These are phyloP conservation scores for Chesias legatella DNA, from an alignment of 2,888 invertebrate genomes.

Conservation along the genomic window DNA sequence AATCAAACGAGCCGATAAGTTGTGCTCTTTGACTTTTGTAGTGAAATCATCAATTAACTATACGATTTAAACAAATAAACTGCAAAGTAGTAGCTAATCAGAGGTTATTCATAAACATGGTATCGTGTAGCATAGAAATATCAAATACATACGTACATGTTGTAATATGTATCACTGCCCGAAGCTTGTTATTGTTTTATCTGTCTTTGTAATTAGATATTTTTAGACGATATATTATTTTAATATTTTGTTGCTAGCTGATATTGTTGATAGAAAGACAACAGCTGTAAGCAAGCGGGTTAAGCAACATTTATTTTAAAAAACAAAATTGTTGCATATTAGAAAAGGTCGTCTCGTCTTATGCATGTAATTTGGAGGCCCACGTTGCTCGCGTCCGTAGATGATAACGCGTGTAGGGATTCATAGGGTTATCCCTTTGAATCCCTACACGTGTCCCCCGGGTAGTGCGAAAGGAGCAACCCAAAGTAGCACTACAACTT, in stretches of 20 bases:
- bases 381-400: no score
- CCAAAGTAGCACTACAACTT: no score
- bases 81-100: slow-evolving; percentile 26
- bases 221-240: slow-evolving; percentile 9
- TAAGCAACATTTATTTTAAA: no score
- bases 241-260: slow-evolving; percentile 13
- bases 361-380: no score
- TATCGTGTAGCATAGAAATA: slow-evolving; percentile 24
- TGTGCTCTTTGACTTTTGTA: neutral
- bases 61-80: neutral
- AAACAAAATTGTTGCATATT: no score
- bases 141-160: slow-evolving; percentile 23
- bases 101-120: slow-evolving; percentile 30
- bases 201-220: slow-evolving; percentile 25
- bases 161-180: slow-evolving; percentile 35
- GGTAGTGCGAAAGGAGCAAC: no score
- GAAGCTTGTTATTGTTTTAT: slow-evolving; percentile 21
- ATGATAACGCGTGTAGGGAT: no score
- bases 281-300: no score
- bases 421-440: no score
- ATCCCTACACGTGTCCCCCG: no score
- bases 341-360: no score
- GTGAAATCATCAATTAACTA: neutral
- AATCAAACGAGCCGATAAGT: no score
- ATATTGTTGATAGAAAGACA: slow-evolving; percentile 6